A percentile compares a stretch with the other conserved stretches of the same genome.
Conservation (phyloP, 2,113 vertebrate species). For the Athene noctua region DNA sequence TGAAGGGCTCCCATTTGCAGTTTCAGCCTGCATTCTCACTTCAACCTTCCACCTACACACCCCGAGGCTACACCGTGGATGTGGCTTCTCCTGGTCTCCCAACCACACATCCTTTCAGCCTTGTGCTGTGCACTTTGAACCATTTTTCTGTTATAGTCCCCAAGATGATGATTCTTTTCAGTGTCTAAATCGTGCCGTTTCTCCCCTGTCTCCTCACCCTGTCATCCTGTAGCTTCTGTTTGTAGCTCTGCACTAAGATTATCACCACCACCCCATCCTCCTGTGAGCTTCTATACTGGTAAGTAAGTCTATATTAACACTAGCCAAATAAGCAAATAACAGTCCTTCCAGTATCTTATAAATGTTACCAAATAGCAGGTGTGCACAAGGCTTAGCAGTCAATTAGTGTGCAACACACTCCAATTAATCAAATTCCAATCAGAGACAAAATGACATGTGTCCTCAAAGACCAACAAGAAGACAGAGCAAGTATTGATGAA, state of each 20-base stretch:
- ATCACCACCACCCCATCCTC: too few species aligned
- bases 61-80: neutral
- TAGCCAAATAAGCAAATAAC: neutral
- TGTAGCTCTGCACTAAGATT: neutral
- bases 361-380: neutral
- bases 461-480: neutral
- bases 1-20: neutral
- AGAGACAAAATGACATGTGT: neutral
- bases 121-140: neutral
- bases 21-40: neutral
- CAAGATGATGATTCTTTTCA: accelerated
- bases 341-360: neutral
- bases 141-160: neutral
- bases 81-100: neutral
- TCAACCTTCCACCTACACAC: neutral
- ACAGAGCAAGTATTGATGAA: neutral
- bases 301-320: neutral
- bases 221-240: neutral
- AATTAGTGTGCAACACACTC: neutral
- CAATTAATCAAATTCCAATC: neutral
- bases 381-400: neutral
- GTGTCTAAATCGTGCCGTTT: neutral
- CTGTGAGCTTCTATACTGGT: neutral
- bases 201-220: neutral
- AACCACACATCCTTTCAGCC: neutral